phyloP scores from a whole-genome alignment of 2,888 invertebrate genomes.

The Orthosia incerta region DNA sequence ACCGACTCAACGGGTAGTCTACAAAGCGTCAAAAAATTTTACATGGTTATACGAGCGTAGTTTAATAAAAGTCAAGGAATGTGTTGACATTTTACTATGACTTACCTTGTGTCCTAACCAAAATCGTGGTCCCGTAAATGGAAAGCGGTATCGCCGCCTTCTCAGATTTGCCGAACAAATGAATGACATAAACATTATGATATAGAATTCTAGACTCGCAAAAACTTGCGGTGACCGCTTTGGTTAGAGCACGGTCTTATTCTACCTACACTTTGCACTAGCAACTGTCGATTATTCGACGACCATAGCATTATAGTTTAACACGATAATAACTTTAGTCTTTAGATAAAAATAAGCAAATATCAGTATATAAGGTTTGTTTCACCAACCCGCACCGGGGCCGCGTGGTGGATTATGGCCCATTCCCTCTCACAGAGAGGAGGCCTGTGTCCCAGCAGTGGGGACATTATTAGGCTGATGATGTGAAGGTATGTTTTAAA shows the following conservation, averaged over 20 bases:
- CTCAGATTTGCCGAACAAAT: too few species aligned
- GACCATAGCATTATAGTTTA: slow-evolving; percentile 20
- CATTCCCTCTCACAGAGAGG: too few species aligned
- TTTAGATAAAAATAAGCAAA: slow-evolving; percentile 36
- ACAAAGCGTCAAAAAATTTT: background rate
- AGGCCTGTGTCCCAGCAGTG: too few species aligned
- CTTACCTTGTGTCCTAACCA: background rate
- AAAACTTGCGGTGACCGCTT: background rate
- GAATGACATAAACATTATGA: too few species aligned
- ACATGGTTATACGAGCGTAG: slow-evolving; percentile 9
- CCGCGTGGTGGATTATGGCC: too few species aligned
- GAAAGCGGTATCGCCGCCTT: too few species aligned
- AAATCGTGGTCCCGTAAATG: background rate
- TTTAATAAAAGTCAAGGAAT: slow-evolving; percentile 45
- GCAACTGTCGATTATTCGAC: slow-evolving; percentile 10
- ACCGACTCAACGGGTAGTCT: background rate
- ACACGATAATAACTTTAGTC: slow-evolving; percentile 32
- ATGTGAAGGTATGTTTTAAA: slow-evolving; percentile 44
- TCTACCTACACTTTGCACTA: slow-evolving; percentile 14
- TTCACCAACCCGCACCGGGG: too few species aligned
- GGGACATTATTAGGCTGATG: too few species aligned
- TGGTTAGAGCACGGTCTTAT: background rate
- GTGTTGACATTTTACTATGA: slow-evolving; percentile 13
- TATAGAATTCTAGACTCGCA: too few species aligned
- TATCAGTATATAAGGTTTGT: slow-evolving; percentile 36